Conservation (phyloP, 1,140 invertebrate species). For the Drosophila pallidifrons region DNA sequence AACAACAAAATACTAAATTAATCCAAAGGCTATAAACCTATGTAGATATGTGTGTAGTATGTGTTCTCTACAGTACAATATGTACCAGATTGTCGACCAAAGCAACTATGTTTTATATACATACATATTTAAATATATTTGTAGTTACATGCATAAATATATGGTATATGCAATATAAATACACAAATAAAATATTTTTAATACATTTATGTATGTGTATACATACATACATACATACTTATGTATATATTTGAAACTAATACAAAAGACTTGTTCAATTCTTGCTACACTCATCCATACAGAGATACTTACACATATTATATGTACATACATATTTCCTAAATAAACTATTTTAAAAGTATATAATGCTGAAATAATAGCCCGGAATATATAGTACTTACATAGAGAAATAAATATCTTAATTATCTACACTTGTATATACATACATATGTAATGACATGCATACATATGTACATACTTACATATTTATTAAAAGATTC, state of each 20-base stretch:
- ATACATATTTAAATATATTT: background rate
- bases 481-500: background rate
- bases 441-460: too few relatives aligned
- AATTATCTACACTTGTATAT: too few relatives aligned
- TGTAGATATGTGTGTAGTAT: too few relatives aligned
- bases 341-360: too few relatives aligned
- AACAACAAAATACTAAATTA: too few relatives aligned
- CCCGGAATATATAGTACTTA: background rate
- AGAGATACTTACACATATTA: background rate
- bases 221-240: background rate
- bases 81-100: too few relatives aligned
- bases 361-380: too few relatives aligned
- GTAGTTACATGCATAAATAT: background rate
- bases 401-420: background rate
- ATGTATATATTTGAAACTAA: conserved; percentile 19
- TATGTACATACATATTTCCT: background rate
- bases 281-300: background rate
- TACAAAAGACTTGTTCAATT: conserved; percentile 45
- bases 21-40: too few relatives aligned
- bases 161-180: background rate
- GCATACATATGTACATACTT: background rate
- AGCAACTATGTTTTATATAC: background rate
- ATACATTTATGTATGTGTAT: too few relatives aligned
- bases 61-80: too few relatives aligned
- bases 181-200: too few relatives aligned